Conservation (phyloP, 1,140 invertebrate genomes). For the Lycorma delicatula region DNA sequence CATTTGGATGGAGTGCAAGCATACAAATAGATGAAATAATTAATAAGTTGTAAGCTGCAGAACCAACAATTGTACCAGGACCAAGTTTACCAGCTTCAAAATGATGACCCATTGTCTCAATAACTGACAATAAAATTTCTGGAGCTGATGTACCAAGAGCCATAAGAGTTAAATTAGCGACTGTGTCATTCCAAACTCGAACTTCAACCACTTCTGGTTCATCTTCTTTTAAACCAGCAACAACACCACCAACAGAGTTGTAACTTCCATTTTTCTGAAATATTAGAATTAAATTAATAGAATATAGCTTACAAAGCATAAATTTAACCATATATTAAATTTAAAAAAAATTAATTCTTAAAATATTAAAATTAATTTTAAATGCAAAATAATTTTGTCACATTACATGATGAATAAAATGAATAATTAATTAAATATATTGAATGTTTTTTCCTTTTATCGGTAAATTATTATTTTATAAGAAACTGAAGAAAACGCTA, state of each 20-base stretch:
- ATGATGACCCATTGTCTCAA: conserved; percentile 49
- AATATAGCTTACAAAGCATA: too few relatives aligned
- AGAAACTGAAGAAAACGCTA: too few relatives aligned
- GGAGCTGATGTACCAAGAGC: conserved; percentile 56
- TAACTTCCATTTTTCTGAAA: conserved; percentile 30
- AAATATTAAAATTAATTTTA: neutral
- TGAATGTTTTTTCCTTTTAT: too few relatives aligned
- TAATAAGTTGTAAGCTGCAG: conserved; percentile 54
- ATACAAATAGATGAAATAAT: conserved; percentile 51
- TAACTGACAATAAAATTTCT: conserved; percentile 53
- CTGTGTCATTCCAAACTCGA: conserved; percentile 53
- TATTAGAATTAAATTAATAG: too few relatives aligned
- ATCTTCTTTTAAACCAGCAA: conserved; percentile 28
- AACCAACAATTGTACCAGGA: conserved; percentile 58
- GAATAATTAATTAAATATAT: too few relatives aligned
- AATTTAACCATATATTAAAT: neutral
- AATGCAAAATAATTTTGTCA: too few relatives aligned
- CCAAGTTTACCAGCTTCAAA: conserved; percentile 48
- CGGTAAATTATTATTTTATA: too few relatives aligned
- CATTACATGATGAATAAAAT: too few relatives aligned
- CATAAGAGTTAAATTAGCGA: conserved; percentile 61
- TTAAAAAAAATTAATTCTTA: neutral
- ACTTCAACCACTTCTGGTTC: conserved; percentile 36
- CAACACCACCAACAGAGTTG: conserved; percentile 24
- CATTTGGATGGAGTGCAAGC: conserved; percentile 42